Evolutionary conservation across 2,888 invertebrate species (phyloP).

Genomic region (Eurois occulta): DNA sequence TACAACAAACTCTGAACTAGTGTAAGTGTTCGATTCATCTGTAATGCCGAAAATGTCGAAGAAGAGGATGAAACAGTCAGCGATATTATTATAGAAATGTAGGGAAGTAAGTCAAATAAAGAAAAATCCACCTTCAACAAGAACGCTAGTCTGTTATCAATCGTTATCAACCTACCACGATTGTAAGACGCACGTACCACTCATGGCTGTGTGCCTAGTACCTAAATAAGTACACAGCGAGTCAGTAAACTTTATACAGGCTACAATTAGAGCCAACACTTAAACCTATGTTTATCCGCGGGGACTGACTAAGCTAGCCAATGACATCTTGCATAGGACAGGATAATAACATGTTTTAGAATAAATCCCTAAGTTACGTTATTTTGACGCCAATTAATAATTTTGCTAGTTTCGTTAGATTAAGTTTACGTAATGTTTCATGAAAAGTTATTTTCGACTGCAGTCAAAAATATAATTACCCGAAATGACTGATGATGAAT

Average conservation of each 20-base stretch:
- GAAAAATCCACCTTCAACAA: constrained; percentile 47
- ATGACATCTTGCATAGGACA: constrained; percentile 31
- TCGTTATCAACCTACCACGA: constrained; percentile 63
- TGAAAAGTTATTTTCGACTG: background rate
- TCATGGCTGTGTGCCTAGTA: constrained; percentile 43
- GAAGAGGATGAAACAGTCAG: background rate
- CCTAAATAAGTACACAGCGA: constrained; percentile 19
- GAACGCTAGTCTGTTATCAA: constrained; percentile 57
- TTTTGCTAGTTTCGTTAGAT: constrained; percentile 8
- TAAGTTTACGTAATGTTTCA: background rate
- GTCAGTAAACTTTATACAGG: constrained; percentile 66
- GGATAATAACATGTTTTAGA: constrained; percentile 23
- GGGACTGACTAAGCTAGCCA: constrained; percentile 37
- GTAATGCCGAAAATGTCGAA: background rate
- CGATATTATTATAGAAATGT: background rate
- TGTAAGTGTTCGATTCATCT: background rate
- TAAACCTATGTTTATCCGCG: constrained; percentile 61
- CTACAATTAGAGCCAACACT: constrained; percentile 55
- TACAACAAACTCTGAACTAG: background rate
- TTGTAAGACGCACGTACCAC: constrained; percentile 54
- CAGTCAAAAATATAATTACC: background rate
- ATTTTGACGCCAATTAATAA: constrained; percentile 9
- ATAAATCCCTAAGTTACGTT: constrained; percentile 18
- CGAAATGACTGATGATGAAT: background rate
- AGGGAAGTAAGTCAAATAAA: constrained; percentile 22